A percentile compares a stretch with the other conserved stretches of the same genome.
phyloP scores from a whole-genome alignment of 37 sponge, comb jelly and placozoan species.

The Agelas oroides region DNA sequence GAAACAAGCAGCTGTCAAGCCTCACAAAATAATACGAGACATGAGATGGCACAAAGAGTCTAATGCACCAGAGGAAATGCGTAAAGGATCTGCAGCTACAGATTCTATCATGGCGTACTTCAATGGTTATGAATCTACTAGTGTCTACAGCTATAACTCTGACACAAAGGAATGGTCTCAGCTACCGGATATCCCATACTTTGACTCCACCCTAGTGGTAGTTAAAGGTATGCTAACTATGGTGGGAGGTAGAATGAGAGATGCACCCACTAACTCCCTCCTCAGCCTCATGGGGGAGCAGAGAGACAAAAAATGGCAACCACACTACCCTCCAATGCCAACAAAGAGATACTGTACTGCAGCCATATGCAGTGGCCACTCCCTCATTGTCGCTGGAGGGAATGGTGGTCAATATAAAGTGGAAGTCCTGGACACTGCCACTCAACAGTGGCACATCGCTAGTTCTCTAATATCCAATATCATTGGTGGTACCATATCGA shows the following conservation, averaged over 20 bases:
- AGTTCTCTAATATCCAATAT: not conserved
- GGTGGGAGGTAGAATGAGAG: not conserved
- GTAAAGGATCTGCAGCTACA: too few species aligned
- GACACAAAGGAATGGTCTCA: not conserved
- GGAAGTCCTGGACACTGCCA: not conserved
- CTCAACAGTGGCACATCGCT: not conserved
- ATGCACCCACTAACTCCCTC: not conserved
- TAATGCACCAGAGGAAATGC: too few species aligned
- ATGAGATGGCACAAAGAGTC: too few species aligned
- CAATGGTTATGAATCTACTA: too few species aligned
- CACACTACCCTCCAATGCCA: slow-evolving; percentile 5
- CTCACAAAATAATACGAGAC: too few species aligned
- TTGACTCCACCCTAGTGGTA: not conserved
- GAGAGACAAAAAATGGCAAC: not conserved
- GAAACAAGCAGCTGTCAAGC: too few species aligned
- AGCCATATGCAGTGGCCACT: not conserved
- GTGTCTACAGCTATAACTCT: not conserved
- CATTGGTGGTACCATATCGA: not conserved
- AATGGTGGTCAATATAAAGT: not conserved
- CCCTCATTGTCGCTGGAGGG: slow-evolving; percentile 13
- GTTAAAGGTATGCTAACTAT: not conserved
- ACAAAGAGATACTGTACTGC: not conserved
- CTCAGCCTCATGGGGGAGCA: not conserved
- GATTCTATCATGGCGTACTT: too few species aligned
- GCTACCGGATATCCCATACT: not conserved